Percentiles rank a stretch among this genome's conserved stretches.
Conservation (phyloP, 2,888 invertebrate genomes). For the Drosophila merina region DNA sequence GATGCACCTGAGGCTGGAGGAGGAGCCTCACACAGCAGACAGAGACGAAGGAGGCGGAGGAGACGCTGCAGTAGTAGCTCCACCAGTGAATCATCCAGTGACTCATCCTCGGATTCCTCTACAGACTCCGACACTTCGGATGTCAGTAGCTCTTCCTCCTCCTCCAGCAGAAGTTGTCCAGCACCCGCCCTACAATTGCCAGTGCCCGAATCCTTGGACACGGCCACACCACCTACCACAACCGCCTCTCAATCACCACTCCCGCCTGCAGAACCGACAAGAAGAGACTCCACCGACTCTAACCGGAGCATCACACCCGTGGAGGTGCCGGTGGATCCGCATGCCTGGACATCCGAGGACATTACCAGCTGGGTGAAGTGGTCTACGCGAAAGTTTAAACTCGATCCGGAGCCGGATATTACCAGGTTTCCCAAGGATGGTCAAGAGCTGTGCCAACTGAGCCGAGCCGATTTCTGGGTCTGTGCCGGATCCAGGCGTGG, state of each 20-base stretch:
- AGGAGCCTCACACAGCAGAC: conserved; percentile 8
- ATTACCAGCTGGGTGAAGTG: conserved; percentile 87
- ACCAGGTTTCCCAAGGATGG: conserved; percentile 86
- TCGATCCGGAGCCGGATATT: conserved; percentile 85
- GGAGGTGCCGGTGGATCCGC: conserved; percentile 85
- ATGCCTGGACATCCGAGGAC: conserved; percentile 86
- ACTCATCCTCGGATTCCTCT: conserved; percentile 42
- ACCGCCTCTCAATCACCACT: background rate
- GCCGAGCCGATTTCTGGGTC: conserved; percentile 87
- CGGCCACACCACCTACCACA: background rate
- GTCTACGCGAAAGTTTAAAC: conserved; percentile 86
- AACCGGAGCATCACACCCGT: conserved; percentile 61
- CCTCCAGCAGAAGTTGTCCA: conserved; percentile 15
- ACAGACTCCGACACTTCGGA: conserved; percentile 33
- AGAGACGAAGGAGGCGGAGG: conserved; percentile 20
- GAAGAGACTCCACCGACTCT: conserved; percentile 37
- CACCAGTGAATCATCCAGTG: conserved; percentile 43
- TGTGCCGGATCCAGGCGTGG: conserved; percentile 84
- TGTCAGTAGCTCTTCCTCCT: conserved; percentile 19
- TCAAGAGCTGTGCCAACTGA: conserved; percentile 86
- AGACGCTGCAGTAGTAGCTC: conserved; percentile 54
- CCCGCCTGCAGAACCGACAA: background rate
- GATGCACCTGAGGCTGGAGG: conserved; percentile 1
- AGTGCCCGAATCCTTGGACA: conserved; percentile 6
- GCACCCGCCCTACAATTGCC: conserved; percentile 22